Evolutionary conservation across 2,113 vertebrate genomes (phyloP).

Genomic region (Axis porcinus): DNA sequence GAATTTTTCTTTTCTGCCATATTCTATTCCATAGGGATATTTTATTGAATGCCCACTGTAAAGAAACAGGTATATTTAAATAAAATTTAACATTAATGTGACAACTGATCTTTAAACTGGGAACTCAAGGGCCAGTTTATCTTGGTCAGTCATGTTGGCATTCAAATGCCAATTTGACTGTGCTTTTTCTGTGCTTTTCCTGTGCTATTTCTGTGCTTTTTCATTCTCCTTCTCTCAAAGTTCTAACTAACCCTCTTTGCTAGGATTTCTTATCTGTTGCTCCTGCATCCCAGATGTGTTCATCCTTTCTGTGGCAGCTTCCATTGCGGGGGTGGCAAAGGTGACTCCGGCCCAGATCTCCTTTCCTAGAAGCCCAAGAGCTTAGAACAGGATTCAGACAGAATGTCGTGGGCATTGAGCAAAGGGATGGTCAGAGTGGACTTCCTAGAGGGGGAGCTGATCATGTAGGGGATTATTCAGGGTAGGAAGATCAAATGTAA

Average conservation of each 20-base stretch:
- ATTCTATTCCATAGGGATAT: not conserved
- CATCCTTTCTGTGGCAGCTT: not conserved
- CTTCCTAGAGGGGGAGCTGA: not conserved
- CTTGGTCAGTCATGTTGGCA: not conserved
- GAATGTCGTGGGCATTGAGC: not conserved
- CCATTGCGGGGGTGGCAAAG: accelerated
- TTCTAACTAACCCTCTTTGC: accelerated
- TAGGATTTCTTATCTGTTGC: accelerated
- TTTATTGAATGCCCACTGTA: not conserved
- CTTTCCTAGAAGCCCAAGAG: not conserved
- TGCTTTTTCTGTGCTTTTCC: not conserved
- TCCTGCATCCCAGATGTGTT: not conserved
- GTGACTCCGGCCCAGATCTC: not conserved
- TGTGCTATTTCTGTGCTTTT: not conserved
- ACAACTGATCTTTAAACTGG: slow-evolving; percentile 16
- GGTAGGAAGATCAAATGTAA: not conserved
- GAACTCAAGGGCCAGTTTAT: slow-evolving; percentile 1
- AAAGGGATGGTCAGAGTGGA: not conserved
- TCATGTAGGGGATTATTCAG: not conserved
- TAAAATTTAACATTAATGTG: slow-evolving; percentile 29
- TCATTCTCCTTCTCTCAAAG: not conserved
- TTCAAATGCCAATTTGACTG: not conserved
- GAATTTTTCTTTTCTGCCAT: not conserved
- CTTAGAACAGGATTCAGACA: accelerated
- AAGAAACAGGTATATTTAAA: slow-evolving; percentile 24